Base-by-base conservation (phyloP, 2,888 invertebrate species). In the Microplitis deprimator region DNA sequence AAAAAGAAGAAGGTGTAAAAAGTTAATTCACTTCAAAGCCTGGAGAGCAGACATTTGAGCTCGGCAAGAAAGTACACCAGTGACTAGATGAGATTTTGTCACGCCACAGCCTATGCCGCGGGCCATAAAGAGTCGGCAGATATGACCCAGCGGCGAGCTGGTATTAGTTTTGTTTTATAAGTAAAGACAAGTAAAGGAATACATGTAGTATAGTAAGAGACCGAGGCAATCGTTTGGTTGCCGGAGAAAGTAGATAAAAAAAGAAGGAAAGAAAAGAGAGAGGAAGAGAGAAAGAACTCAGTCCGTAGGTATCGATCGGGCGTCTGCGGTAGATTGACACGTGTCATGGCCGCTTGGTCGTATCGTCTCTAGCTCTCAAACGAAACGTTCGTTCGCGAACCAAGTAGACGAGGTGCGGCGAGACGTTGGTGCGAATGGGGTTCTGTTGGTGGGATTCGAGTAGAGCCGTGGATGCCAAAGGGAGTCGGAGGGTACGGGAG, bases 271-370 rank as follows among this genome's bases (percentile, higher is more conserved):
- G 29, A 29, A 29, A 29, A 29, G 29, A 29, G 29, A 29, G 29
- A 4, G 4, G 20, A 20, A 4, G 4, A 29, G 29, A 29, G 29
- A 29, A 29, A 29, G 29, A 29, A 29, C 29, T 29, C 29, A 29
- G 29, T 29, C 29, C 29, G 29, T 29, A 29, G 29, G 89, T 88
- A 89, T 89, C 89, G 89, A 89, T 89, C 89, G 86, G 85, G 87
- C 87, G 89, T 89, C 89, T 89, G 89, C 88, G 89, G 89, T 89
- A 89, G 89, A 89, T 89, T 89, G 89, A 89, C 89, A 89, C 89
- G 89, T 89, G 89, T 89, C 89, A 89, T 89, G 89, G 89, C 89
- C 86, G 89, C 88, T 88, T 87, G 85, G 82, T 67, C 70, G 68
- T 65, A 70, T 72, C 50, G 50, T 73, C 70, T 65, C 62, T 61